A percentile compares a stretch with the other conserved stretches of the same genome.
phyloP scores from a whole-genome alignment of 1,140 invertebrate species.

The Globodera rostochiensis region DNA sequence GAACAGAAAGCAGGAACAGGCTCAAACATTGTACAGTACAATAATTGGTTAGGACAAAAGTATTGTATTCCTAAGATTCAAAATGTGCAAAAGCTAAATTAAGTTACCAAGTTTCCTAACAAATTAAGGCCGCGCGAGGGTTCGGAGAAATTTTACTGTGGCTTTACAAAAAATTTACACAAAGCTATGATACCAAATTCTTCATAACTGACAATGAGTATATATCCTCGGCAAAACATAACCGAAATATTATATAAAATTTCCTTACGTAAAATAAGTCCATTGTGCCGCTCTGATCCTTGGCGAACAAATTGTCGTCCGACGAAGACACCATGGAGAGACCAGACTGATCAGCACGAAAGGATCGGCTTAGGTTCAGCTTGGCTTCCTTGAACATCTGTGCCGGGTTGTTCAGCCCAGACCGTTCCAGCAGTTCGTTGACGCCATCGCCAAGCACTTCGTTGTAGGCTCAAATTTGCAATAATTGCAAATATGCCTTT shows the following conservation, averaged over 20 bases:
- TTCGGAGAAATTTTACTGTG: too few species aligned
- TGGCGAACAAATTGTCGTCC: constrained; percentile 25
- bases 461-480: constrained; percentile 50
- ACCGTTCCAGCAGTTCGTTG: constrained; percentile 46
- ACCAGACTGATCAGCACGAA: constrained; percentile 27
- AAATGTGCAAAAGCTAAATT: too few species aligned
- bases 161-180: not conserved
- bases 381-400: constrained; percentile 52
- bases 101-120: too few species aligned
- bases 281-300: constrained; percentile 17
- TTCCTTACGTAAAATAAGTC: constrained; percentile 28
- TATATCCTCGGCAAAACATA: not conserved
- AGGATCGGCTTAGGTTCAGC: constrained; percentile 52
- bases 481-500: constrained; percentile 23
- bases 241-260: not conserved
- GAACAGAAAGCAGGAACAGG: too few species aligned
- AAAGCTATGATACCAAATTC: not conserved
- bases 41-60: too few species aligned
- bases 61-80: too few species aligned
- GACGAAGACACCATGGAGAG: constrained; percentile 32
- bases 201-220: not conserved
- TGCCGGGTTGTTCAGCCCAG: constrained; percentile 48
- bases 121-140: too few species aligned
- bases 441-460: constrained; percentile 44
- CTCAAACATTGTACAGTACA: too few species aligned